phyloP scores from a whole-genome alignment of 2,888 invertebrate species.

The Zelleria hepariella region DNA sequence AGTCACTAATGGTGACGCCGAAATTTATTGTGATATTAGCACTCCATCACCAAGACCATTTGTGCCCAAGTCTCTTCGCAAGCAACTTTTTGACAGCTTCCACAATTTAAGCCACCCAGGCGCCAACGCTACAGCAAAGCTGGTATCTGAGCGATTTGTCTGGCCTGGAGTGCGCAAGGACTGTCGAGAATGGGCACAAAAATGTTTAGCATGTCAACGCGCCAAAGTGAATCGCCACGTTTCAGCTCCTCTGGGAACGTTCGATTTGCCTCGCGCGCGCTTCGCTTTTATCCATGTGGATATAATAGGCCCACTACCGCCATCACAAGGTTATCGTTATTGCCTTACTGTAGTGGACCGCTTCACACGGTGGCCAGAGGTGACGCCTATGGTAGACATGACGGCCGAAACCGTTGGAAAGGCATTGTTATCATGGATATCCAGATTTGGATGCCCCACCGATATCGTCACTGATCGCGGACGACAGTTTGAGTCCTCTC shows the following conservation, averaged over 20 bases:
- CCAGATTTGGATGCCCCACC: constrained; percentile 10
- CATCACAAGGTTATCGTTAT: constrained; percentile 14
- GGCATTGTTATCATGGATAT: constrained; percentile 4
- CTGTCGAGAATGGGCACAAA: constrained; percentile 21
- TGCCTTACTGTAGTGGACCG: constrained; percentile 19
- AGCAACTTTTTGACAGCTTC: neutral
- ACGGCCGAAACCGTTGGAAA: constrained; percentile 7
- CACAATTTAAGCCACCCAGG: constrained; percentile 1
- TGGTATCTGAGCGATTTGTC: constrained; percentile 5
- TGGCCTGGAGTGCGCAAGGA: constrained; percentile 33
- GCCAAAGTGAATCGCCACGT: constrained; percentile 26
- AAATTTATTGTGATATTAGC: constrained; percentile 17
- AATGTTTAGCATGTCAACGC: constrained; percentile 26
- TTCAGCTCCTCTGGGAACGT: constrained; percentile 11
- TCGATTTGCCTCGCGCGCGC: neutral
- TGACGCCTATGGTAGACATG: constrained; percentile 4
- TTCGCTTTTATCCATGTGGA: no score
- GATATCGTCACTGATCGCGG: constrained; percentile 15
- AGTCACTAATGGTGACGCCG: constrained; percentile 9
- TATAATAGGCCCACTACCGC: constrained; percentile 13
- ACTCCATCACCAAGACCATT: neutral
- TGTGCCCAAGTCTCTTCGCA: neutral
- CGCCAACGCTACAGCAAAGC: neutral
- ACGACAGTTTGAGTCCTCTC: constrained; percentile 24
- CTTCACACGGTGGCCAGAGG: constrained; percentile 16